Conservation (phyloP, 2,113 vertebrate species). For the Struthio camelus region DNA sequence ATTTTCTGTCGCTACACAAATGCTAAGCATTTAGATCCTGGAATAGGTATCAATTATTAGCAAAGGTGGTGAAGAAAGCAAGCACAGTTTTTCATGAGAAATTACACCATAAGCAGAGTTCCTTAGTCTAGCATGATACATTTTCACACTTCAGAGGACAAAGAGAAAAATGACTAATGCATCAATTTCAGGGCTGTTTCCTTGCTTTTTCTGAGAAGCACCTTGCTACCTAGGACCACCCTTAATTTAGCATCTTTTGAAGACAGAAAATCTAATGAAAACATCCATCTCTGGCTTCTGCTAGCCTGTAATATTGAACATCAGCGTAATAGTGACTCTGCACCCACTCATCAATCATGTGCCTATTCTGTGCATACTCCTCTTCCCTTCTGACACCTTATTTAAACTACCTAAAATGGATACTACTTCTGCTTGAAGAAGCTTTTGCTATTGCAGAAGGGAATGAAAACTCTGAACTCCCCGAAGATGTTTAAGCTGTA, state of each 20-base stretch:
- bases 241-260: conserved; percentile 34
- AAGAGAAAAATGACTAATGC: conserved; percentile 19
- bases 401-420: background rate
- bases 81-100: conserved; percentile 32
- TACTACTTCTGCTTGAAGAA: background rate
- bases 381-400: background rate
- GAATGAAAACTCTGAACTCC: background rate
- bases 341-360: conserved; percentile 1
- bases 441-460: background rate
- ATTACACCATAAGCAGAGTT: conserved; percentile 12
- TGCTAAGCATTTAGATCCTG: background rate
- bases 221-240: conserved; percentile 26
- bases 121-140: background rate
- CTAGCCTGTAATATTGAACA: background rate
- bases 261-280: conserved; percentile 50
- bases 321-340: background rate
- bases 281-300: conserved; percentile 1
- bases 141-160: conserved; percentile 39
- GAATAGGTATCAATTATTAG: conserved; percentile 35
- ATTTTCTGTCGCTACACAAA: background rate
- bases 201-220: background rate
- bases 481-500: background rate
- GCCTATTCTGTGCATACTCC: background rate
- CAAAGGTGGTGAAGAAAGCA: conserved; percentile 11
- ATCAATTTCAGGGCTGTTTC: background rate